Base-by-base conservation (phyloP, 2,113 vertebrate genomes). In the Vidua chalybeata region DNA sequence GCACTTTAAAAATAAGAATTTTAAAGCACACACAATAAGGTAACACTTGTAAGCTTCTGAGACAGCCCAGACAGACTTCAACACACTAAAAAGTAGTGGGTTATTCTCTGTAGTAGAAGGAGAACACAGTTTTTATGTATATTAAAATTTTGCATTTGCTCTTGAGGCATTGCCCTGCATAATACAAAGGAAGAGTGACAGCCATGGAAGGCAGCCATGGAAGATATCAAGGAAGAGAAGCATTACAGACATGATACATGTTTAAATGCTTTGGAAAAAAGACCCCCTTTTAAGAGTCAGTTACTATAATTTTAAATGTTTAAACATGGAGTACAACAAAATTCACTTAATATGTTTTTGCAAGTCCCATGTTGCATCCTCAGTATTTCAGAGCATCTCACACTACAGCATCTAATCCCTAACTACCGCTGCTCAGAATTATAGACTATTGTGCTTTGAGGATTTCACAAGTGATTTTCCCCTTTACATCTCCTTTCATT, bases 361-460 rank as follows among this genome's bases (percentile, higher is more conserved):
- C 49, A 52, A 62, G 41, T 66, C 37, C 49, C 49, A 4, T 61
- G n/a, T 72, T 90, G 58, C 43, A 75, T 24, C 17, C 23, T 68
- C n/a, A 66, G 56, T 73, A 90, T 85, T 87, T 76, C 71, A 85
- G 46, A 68, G 33, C 7, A 14, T 45, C 51, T 90, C 74, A 52
- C 20, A 66, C n/a, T 41, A 28, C 13, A 73, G 46, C 13, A 87
- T 37, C 62, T 54, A 68, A 81, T 64, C 28, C 58, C 41, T 41
- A 82, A 68, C 66, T 79, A 52, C 35, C 89, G 59, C 14, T 13
- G 12, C 73, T 96, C 61, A 85, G 75, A 94, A 96, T 91, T 80
- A 93, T 0, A 79, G 49, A 64, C 37, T 56, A 94, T 83, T 80
- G 72, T 93, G 63, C 63, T 79, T 54, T 33, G 28, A 94, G 71